Conservation (phyloP, 2,888 invertebrate genomes). For the Agrenia bidenticulata region DNA sequence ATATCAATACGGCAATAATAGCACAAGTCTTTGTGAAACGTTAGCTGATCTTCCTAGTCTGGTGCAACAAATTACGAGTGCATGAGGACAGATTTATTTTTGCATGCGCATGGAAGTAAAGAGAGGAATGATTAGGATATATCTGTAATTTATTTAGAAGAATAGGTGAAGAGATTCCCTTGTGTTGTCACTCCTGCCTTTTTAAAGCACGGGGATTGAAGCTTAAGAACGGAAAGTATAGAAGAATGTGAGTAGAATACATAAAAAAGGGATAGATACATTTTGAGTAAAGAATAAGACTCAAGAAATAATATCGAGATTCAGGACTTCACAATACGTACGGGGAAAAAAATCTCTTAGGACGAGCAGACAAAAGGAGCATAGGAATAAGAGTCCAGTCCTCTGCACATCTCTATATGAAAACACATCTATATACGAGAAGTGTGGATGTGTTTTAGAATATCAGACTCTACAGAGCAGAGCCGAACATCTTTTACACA, state of each 20-base stretch:
- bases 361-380: not conserved
- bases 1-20: too few relatives aligned
- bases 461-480: not conserved
- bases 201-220: not conserved
- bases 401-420: too few relatives aligned
- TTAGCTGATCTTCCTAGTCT: too few relatives aligned
- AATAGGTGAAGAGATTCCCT: constrained; percentile 20
- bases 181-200: constrained; percentile 2
- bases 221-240: not conserved
- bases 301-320: constrained; percentile 1
- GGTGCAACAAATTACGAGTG: too few relatives aligned
- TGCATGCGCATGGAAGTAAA: too few relatives aligned
- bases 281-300: constrained; percentile 3
- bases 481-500: constrained; percentile 19
- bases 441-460: too few relatives aligned
- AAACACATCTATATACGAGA: too few relatives aligned
- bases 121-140: too few relatives aligned
- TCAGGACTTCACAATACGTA: not conserved
- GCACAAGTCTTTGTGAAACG: too few relatives aligned
- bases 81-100: too few relatives aligned
- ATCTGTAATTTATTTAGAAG: constrained; percentile 17
- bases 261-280: constrained; percentile 9
- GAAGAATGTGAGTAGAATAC: constrained; percentile 9
- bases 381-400: not conserved
- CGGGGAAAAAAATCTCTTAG: not conserved